Base-by-base conservation (phyloP, 2,797 vertebrate genomes). In the Loriculus beryllinus region DNA sequence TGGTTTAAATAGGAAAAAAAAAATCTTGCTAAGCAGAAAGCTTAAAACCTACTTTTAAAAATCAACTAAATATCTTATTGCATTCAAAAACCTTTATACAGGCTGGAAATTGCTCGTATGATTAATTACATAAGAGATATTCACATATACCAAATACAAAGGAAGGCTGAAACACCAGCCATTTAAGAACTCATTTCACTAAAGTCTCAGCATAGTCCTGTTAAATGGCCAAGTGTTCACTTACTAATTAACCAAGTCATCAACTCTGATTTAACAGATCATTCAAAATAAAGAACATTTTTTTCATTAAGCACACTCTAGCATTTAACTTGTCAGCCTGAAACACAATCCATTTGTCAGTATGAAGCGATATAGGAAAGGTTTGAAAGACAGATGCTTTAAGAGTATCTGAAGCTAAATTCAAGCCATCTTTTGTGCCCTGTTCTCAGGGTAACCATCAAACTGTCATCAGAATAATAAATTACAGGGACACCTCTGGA, bases 401-500 rank as follows among this genome's bases (percentile, higher is more conserved):
- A 96, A 85, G 82, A 94, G 47, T 91, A 97, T 94, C 93, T 96
- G 85, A 95, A 97, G 60, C 88, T 97, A 95, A 92, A 96, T 74
- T 97, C 94, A 96, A 94, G 93, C 65, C 71, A 95, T 93, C 92
- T 97, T 97, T 97, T 96, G 92, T 95, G 92, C 74, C 88, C 82
- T 92, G 78, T 96, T 97, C 95, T 97, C 94, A 88, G 92, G 88
- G 91, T 96, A 98, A 95, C 93, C 83, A 97, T 96, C 96, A 96
- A 97, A 95, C 88, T 97, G 95, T 96, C 95, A 96, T 93, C 89
- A 95, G 95, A 97, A 95, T 97, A 97, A 97, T 96, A 96, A 97
- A 97, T 90, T 96, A 95, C 78, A 85, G 54, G 42, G 47, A 96
- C 75, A 92, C 76, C 84, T 84, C 95, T 78, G 76, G 93, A 96